phyloP scores from a whole-genome alignment of 2,113 vertebrate genomes.

The Casuarius casuarius region DNA sequence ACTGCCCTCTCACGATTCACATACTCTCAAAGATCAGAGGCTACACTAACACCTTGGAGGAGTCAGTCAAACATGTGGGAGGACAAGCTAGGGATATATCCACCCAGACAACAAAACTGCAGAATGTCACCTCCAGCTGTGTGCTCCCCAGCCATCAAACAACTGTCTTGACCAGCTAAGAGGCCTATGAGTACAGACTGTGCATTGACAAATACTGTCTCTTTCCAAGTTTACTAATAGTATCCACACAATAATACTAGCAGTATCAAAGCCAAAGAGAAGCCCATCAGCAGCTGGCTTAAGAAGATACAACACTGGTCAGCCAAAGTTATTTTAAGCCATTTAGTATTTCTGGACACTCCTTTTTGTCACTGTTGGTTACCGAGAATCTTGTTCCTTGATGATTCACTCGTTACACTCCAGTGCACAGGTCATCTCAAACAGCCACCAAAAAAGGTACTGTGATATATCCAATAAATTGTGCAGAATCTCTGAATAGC shows the following conservation, averaged over 20 bases:
- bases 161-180: neutral
- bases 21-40: neutral
- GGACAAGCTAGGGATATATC: neutral
- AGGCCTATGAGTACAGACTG: neutral
- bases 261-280: neutral
- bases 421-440: neutral
- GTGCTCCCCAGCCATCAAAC: neutral
- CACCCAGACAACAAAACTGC: neutral
- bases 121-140: neutral
- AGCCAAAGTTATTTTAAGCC: neutral
- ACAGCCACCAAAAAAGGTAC: neutral
- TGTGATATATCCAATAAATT: neutral
- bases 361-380: neutral
- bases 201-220: accelerated
- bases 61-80: neutral
- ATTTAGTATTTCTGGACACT: neutral
- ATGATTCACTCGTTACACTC: neutral
- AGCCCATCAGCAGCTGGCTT: neutral
- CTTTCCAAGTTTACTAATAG: neutral
- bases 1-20: neutral
- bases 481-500: neutral
- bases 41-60: neutral
- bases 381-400: neutral
- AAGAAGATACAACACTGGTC: neutral
- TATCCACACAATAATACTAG: neutral